Evolutionary conservation across 2,113 vertebrate species (phyloP).

Genomic region (Aix galericulata): DNA sequence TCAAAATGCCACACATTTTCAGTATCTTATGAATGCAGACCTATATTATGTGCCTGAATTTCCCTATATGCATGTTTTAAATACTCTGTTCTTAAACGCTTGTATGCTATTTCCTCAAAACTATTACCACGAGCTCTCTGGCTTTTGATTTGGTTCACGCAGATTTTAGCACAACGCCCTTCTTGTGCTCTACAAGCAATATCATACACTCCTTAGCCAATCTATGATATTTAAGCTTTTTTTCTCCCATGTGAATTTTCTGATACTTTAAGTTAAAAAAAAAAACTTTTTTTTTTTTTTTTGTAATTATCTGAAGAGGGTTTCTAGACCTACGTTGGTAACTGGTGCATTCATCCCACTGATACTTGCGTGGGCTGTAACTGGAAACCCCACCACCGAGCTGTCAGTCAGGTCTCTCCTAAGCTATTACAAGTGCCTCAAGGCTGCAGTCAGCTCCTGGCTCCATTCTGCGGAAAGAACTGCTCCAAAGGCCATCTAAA

Average conservation of each 20-base stretch:
- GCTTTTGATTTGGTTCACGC: not conserved
- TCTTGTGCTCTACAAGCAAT: not conserved
- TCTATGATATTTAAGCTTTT: not conserved
- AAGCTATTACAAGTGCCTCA: not conserved
- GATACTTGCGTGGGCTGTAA: not conserved
- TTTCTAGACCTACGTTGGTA: not conserved
- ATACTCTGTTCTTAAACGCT: not conserved
- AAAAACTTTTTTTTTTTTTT: not conserved
- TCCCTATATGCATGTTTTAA: not conserved
- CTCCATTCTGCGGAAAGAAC: not conserved
- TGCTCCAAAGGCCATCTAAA: not conserved
- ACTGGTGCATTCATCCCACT: not conserved
- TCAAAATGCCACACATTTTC: not conserved
- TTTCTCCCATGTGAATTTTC: not conserved
- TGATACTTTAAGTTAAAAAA: not conserved
- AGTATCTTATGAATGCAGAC: not conserved
- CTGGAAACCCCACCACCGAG: not conserved
- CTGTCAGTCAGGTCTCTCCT: not conserved
- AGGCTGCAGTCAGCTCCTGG: not conserved
- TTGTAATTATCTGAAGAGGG: not conserved
- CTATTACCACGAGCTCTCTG: not conserved
- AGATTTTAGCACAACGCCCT: not conserved
- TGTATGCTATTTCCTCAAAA: not conserved
- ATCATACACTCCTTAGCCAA: not conserved
- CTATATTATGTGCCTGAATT: not conserved